Base-by-base conservation (phyloP, 1,140 invertebrate species). In the Halesus radiatus region DNA sequence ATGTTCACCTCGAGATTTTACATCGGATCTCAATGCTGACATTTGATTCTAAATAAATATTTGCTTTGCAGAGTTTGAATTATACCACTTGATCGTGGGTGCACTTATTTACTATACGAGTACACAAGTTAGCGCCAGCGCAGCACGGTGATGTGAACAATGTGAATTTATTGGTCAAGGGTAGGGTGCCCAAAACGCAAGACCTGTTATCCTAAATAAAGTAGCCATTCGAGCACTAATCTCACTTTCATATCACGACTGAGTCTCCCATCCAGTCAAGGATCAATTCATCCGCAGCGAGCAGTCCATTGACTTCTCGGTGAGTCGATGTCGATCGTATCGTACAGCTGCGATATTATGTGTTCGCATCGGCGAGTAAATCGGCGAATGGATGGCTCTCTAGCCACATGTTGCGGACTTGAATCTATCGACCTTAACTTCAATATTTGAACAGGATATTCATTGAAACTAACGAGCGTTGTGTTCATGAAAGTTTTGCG, bases 141-240 rank as follows among this genome's bases (percentile, higher is more conserved):
- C n/a, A n/a, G n/a, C n/a, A n/a, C n/a, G n/a, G n/a, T n/a, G 26
- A 29, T 56, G 5, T 8, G n/a, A 18, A 22, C 16, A 60, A 18
- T 22, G 4, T 23, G 56, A 20, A 22, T 60, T 58, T 58, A 18
- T 58, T 22, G 66, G 66, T 70, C 29, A 70, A 70, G 66, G 66
- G 13, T 52, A n/a, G 29, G 15, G 32, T 16, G 18, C n/a, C 66
- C 37, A 52, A 70, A 50, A 16, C 32, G 60, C 23, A 64, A 16
- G 3, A 22, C 60, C 66, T 70, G 37, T 70, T 50, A 70, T 37
- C 66, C 66, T 50, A 64, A 70, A 70, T 45, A 52, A 70, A 70
- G 60, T 64, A 64, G 60, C 60, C 4, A 62, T 62, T 62, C 53
- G n/a, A 37, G 3, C 29, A 18, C 16, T 37, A 52, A 68, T 45